These are phyloP conservation scores for Falcaria lacertinaria DNA, from an alignment of 2,888 invertebrate species.

Conservation along the genomic window DNA sequence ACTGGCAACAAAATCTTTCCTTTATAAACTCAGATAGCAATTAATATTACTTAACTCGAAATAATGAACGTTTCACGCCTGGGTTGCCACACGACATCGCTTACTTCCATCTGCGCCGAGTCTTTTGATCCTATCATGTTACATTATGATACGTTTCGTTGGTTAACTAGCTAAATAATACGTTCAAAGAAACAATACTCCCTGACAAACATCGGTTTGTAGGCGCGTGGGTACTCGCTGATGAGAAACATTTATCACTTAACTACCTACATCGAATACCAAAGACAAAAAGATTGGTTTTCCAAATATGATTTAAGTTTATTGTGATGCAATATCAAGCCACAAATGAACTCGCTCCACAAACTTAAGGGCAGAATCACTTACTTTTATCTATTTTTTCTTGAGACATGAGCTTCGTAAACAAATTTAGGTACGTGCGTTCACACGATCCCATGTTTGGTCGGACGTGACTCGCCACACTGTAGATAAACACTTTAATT, in stretches of 20 bases:
- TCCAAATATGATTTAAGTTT: too few relatives aligned
- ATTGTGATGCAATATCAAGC: too few relatives aligned
- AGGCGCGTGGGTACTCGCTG: not conserved
- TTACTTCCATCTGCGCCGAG: constrained; percentile 18
- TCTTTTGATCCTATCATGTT: constrained; percentile 21
- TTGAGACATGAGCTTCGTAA: too few relatives aligned
- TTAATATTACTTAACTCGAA: constrained; percentile 68
- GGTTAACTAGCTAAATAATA: constrained; percentile 2
- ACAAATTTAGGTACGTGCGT: constrained; percentile 25
- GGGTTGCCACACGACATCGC: constrained; percentile 40
- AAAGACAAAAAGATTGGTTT: too few relatives aligned
- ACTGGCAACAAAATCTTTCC: constrained; percentile 53
- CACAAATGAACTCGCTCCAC: too few relatives aligned
- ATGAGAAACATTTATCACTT: not conserved
- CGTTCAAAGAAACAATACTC: constrained; percentile 1
- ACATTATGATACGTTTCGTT: constrained; percentile 11
- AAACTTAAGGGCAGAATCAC: too few relatives aligned
- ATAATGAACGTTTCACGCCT: constrained; percentile 58
- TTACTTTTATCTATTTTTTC: too few relatives aligned
- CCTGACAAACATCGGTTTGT: not conserved
- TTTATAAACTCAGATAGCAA: constrained; percentile 56
- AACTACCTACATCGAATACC: not conserved
- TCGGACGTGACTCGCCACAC: constrained; percentile 29
- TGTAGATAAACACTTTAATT: constrained; percentile 32
- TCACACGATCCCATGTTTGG: constrained; percentile 28